Evolutionary conservation across 2,797 vertebrate genomes (phyloP), one percentile per base, ranked within the genome.

Genomic region (Sebastes cheni): DNA sequence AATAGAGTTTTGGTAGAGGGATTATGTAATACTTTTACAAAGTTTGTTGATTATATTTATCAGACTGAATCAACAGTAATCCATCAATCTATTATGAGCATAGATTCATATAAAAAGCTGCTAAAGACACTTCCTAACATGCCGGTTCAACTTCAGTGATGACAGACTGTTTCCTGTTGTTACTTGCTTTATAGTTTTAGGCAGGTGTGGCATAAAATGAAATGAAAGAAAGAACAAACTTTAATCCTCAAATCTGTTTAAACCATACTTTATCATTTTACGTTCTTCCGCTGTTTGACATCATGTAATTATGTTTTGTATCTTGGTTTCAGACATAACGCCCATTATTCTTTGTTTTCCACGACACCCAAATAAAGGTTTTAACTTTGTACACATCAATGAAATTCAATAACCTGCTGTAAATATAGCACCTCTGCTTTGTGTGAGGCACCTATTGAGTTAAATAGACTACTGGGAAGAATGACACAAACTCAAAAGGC

Each of bases 281-380:
- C 10, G 30, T 69, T 60, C 56, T 81, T 60, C 71, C 2, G 2
- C 46, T 61, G 4, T 23, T 34, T 60, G 64, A 58, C 29, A 66
- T 32, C 6, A 27, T 55, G 23, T 23, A 4, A 66, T 80, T 70
- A 56, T 56, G 20, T 61, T 79, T 77, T 8, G 36, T 14, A 60
- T 61, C 14, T 56, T 61, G 25, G 46, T 61, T 79, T 80, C 27
- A 75, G 29, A 71, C 32, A 29, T 23, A 25, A 46, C 27, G 67
- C 75, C 25, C 8, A 39, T 80, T 67, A 71, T 71, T 67, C 4
- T 81, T 83, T 84, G 54, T 74, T 79, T 74, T 79, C 16, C 1
- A 4, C 4, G 42, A 79, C 39, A 32, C 32, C 46, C 29, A 50
- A 55, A 56, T 56, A 71, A 82, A 85, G 85, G 59, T 1, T 22